Percentiles rank a stretch among this genome's conserved stretches.
These are phyloP conservation scores for Ia io DNA, from an alignment of 2,113 vertebrate genomes.

Conservation along the genomic window DNA sequence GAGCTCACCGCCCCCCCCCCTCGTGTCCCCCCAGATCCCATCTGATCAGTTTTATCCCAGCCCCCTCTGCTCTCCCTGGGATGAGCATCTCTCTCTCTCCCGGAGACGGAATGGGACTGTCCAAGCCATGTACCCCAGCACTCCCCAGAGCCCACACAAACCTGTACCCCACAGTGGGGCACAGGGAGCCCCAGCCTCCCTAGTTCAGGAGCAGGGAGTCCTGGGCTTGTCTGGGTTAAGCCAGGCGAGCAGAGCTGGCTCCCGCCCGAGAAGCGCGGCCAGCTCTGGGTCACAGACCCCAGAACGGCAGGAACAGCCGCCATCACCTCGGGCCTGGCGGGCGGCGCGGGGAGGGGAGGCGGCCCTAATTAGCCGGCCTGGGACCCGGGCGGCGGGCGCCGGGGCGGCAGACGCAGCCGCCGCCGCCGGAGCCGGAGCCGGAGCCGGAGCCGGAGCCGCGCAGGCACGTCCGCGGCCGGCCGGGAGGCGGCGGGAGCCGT, in stretches of 20 bases:
- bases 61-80: neutral
- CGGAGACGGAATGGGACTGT: neutral
- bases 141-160: rapidly evolving
- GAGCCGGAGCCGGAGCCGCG: constrained; percentile 4
- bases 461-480: constrained; percentile 52
- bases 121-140: neutral
- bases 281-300: constrained; percentile 67
- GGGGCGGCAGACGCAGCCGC: constrained; percentile 40
- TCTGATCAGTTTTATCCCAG: neutral
- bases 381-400: constrained; percentile 56
- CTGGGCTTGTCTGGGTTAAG: constrained; percentile 48
- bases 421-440: constrained; percentile 45
- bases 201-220: neutral
- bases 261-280: constrained; percentile 32
- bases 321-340: constrained; percentile 71
- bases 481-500: constrained; percentile 22
- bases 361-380: constrained; percentile 69
- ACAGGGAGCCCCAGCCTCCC: neutral
- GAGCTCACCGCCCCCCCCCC: neutral
- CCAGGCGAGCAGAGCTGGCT: constrained; percentile 44
- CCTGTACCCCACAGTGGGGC: neutral
- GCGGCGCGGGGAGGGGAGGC: constrained; percentile 44
- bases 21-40: neutral
- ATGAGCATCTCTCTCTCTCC: neutral
- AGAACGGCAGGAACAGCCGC: constrained; percentile 61